Conservation (phyloP, 2,797 vertebrate genomes). For the Neostethus bicornis region DNA sequence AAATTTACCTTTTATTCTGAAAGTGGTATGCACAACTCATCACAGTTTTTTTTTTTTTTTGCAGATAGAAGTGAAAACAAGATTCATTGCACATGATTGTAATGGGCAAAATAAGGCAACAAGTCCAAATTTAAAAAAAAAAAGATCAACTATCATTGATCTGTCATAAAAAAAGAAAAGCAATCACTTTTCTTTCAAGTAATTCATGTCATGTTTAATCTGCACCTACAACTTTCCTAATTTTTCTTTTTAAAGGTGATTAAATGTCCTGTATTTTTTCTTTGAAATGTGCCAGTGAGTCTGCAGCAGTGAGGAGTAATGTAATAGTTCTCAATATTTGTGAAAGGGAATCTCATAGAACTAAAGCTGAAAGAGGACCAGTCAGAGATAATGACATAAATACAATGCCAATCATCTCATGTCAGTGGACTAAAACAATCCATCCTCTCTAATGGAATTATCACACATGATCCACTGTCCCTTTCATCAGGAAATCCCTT, state of each 20-base stretch:
- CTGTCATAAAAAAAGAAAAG: slow-evolving; percentile 7
- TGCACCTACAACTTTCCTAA: slow-evolving; percentile 28
- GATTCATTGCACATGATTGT: slow-evolving; percentile 5
- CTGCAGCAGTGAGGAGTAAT: slow-evolving; percentile 43
- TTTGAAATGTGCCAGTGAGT: slow-evolving; percentile 57
- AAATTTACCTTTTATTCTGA: slow-evolving; percentile 23
- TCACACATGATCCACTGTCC: slow-evolving; percentile 29
- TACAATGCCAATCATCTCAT: slow-evolving; percentile 48
- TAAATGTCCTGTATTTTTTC: slow-evolving; percentile 43
- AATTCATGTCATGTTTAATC: slow-evolving; percentile 19
- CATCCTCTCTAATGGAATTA: slow-evolving; percentile 38
- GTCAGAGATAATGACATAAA: slow-evolving; percentile 43
- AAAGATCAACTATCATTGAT: neutral
- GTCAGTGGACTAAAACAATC: slow-evolving; percentile 34
- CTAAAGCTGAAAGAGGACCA: slow-evolving; percentile 38
- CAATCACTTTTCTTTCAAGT: slow-evolving; percentile 12
- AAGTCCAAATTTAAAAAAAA: neutral
- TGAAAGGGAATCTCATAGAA: slow-evolving; percentile 49
- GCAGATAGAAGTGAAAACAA: slow-evolving; percentile 18
- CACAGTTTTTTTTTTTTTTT: slow-evolving; percentile 15
- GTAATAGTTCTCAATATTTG: slow-evolving; percentile 57
- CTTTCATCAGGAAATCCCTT: slow-evolving; percentile 36
- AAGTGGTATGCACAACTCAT: slow-evolving; percentile 7
- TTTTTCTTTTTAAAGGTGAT: slow-evolving; percentile 36
- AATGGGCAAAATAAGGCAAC: neutral